Evolutionary conservation across 2,113 vertebrate genomes (phyloP).

Genomic region (Anser brachyrhynchus): DNA sequence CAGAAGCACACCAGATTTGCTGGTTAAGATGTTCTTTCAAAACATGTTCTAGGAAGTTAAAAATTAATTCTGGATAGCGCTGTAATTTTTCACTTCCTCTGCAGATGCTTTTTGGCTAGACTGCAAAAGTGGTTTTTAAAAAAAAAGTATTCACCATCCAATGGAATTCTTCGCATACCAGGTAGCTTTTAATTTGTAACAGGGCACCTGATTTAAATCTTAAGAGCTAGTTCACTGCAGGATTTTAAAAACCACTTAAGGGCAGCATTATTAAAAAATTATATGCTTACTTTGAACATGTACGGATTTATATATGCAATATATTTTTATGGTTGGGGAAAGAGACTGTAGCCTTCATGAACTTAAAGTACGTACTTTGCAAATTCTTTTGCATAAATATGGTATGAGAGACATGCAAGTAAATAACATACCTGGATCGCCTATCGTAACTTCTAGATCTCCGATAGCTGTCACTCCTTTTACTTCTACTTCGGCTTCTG

Average conservation of each 20-base stretch:
- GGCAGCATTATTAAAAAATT: not conserved
- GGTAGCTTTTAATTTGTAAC: not conserved
- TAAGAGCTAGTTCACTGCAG: not conserved
- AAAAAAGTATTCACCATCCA: not conserved
- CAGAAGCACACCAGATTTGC: not conserved
- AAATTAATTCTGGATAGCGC: not conserved
- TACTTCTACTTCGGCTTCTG: slow-evolving; percentile 83
- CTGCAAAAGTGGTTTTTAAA: no score
- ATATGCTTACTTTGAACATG: not conserved
- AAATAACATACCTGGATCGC: slow-evolving; percentile 81
- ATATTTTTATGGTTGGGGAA: not conserved
- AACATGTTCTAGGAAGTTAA: not conserved
- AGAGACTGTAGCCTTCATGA: not conserved
- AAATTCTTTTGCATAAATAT: not conserved
- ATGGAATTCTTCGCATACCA: not conserved
- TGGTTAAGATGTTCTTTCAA: not conserved
- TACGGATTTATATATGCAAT: not conserved
- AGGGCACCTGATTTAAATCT: not conserved
- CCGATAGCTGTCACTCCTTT: slow-evolving; percentile 84
- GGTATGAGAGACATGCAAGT: not conserved
- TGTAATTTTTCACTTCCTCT: not conserved
- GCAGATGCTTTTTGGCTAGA: not conserved
- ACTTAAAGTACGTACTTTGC: not conserved
- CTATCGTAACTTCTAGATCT: slow-evolving; percentile 83
- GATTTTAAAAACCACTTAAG: not conserved